Evolutionary conservation across 2,113 vertebrate species (phyloP), one percentile per base, ranked within the genome.

Genomic region (Lagopus muta): DNA sequence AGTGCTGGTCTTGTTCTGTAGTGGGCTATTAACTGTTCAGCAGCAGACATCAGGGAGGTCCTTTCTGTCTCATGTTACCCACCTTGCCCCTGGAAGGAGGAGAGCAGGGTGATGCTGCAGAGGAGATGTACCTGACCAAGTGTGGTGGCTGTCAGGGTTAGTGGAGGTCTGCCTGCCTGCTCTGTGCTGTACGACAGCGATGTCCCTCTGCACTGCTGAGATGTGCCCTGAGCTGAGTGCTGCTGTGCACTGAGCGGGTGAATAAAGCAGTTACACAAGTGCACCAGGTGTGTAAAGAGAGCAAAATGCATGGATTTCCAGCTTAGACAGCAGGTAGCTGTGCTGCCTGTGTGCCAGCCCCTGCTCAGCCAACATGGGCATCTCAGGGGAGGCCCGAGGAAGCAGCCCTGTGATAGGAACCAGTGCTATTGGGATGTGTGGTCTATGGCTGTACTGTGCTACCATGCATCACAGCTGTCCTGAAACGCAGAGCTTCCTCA

Each of bases 41-140:
- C 38, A 2, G 61, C 2, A 22, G 61, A 8, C 17, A 15, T 5
- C 13, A 4, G 38, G 27, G 45, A 30, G 38, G 40, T 3, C 17
- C 36, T 20, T 58, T 34, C n/a, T 11, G 0, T 5, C 43, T 54
- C 8, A 0, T 2, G 0, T 2, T 5, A 15, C 36, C n/a, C 32
- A 1, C 6, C 5, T 15, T 7, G 11, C 9, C 27, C 25, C 58
- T 6, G 42, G 47, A 15, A 13, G 5, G 7, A 15, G 54, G 60
- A 0, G 30, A 38, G 34, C 1, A 2, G 34, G 36, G 32, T 17
- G 2, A 21, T 34, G 5, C 19, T 8, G 58, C 8, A 0, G 14
- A 43, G 58, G 16, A n/a, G 66, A 12, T 45, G 72, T 0, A 4
- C 62, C 55, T 2, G 4, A 2, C 19, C 1, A 43, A 11, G 30